phyloP scores from a whole-genome alignment of 2,797 vertebrate species.

The Clarias platycephalus region DNA sequence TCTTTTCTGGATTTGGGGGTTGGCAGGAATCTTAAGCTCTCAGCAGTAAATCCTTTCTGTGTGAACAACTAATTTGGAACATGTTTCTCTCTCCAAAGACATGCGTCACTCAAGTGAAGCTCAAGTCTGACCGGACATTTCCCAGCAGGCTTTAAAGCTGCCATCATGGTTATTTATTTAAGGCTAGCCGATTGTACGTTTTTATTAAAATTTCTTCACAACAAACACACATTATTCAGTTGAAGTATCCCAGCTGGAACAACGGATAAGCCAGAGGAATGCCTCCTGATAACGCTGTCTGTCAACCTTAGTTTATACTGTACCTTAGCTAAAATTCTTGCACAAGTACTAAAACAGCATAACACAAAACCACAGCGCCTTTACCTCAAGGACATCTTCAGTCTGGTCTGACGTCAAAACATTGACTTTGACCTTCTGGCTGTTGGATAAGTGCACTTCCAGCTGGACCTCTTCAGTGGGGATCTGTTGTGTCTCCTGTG shows the following conservation, averaged over 20 bases:
- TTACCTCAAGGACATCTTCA: conserved; percentile 94
- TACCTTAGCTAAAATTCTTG: neutral
- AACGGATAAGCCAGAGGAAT: neutral
- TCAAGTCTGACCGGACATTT: neutral
- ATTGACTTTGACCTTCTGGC: conserved; percentile 89
- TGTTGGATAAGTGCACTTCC: conserved; percentile 90
- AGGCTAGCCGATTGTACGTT: neutral
- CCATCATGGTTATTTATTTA: neutral
- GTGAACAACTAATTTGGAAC: conserved; percentile 10
- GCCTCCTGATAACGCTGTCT: neutral
- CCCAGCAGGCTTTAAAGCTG: neutral
- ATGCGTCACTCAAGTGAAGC: neutral
- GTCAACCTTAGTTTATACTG: neutral
- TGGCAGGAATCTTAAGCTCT: conserved; percentile 12
- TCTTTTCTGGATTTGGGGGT: neutral
- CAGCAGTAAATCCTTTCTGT: neutral
- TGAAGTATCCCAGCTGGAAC: neutral
- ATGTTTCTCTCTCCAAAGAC: neutral
- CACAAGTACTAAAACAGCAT: neutral
- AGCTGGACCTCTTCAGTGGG: conserved; percentile 93
- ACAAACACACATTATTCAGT: neutral
- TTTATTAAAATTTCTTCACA: neutral
- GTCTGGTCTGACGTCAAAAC: conserved; percentile 95
- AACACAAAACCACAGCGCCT: neutral
- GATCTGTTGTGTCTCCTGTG: conserved; percentile 95